Base-by-base conservation (phyloP, 2,797 vertebrate genomes). In the Chaenodraco wilsoni region DNA sequence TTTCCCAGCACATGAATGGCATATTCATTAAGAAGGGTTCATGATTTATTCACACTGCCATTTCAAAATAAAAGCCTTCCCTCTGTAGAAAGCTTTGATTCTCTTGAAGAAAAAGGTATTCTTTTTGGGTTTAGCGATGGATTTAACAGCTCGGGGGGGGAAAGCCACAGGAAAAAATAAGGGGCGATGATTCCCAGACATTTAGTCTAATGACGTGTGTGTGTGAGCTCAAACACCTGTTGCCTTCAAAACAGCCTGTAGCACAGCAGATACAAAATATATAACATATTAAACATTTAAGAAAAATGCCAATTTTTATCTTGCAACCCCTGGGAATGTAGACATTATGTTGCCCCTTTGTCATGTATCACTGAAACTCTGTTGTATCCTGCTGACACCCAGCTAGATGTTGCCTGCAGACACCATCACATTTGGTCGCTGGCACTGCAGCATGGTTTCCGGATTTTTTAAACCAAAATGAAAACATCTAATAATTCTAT, bases 401-500 rank as follows among this genome's bases (percentile, higher is more conserved):
- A 14, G 71, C 68, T 50, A 63, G 61, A 75, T 72, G 73, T 70
- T 8, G 66, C 83, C 73, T 8, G 63, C 74, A 73, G 83, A 78
- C 80, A 81, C 61, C 1, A 19, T 56, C 40, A 37, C 3, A 80
- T 69, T 75, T 56, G 70, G 46, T 72, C 52, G 48, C 71, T 67
- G 33, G 50, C 12, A 0, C 69, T 57, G 17, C 60, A 67, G 51
- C 56, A 37, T 16, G 17, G 46, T 80, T 31, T 66, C 65, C 54
- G 69, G 46, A 19, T 69, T 81, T 83, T 65, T 69, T 57, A 71
- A 19, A 60, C 60, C 48, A 50, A 85, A 86, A 83, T 88, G 78
- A 86, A 89, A 91, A 82, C 54, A 74, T 87, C 78, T 76, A 65
- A 83, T 84, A 80, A 86, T 81, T 84, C 73, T 76, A 62, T 45